Conservation (phyloP, 2,888 invertebrate species). For the Ormyrus pomaceus region DNA sequence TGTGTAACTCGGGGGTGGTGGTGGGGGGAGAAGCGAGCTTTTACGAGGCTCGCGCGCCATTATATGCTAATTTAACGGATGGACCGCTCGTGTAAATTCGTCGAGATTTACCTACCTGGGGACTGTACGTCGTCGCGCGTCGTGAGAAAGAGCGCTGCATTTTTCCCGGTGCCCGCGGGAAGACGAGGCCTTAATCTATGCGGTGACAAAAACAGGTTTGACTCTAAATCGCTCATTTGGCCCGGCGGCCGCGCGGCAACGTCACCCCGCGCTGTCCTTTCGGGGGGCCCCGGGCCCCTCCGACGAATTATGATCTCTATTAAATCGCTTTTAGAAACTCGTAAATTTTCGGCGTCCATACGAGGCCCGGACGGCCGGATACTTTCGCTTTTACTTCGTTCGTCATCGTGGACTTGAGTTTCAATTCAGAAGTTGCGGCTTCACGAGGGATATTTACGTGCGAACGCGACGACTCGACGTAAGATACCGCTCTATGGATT, state of each 20-base stretch:
- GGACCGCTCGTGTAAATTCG: conserved; percentile 62
- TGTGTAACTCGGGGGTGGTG: neutral
- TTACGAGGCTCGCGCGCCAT: conserved; percentile 59
- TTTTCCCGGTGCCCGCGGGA: conserved; percentile 7
- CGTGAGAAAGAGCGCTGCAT: conserved; percentile 60
- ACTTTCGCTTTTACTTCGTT: conserved; percentile 22
- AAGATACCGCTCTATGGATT: too few relatives aligned
- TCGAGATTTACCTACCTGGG: conserved; percentile 58
- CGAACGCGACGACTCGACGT: too few relatives aligned
- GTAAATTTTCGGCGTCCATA: conserved; percentile 27
- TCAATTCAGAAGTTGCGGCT: too few relatives aligned
- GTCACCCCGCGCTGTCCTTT: too few relatives aligned
- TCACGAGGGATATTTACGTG: too few relatives aligned
- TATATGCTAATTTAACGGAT: conserved; percentile 69
- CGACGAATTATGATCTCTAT: conserved; percentile 53
- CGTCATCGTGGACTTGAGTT: too few relatives aligned
- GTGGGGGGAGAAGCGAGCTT: conserved; percentile 31
- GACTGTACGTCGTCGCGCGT: conserved; percentile 31
- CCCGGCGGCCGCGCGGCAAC: neutral
- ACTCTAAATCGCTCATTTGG: conserved; percentile 54
- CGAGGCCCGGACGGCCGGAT: neutral
- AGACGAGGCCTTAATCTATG: conserved; percentile 31
- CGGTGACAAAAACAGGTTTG: conserved; percentile 56
- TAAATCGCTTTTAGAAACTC: conserved; percentile 52
- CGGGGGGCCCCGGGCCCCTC: neutral